phyloP scores from a whole-genome alignment of 1,140 invertebrate species.

The Acyrthosiphon pisum region DNA sequence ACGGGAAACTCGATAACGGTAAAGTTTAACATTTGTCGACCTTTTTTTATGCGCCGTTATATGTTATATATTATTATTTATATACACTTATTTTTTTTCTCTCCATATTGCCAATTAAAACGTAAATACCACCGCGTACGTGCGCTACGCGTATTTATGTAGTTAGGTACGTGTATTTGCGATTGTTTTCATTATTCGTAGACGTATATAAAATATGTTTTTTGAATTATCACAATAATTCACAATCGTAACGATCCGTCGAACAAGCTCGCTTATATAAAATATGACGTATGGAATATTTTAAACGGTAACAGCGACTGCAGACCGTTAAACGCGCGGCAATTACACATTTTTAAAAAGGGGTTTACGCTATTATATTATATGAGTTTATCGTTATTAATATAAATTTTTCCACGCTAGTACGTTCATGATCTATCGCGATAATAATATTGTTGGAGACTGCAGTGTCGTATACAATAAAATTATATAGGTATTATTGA shows the following conservation, averaged over 20 bases:
- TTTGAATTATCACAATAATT: neutral
- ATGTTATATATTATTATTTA: neutral
- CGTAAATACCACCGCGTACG: neutral
- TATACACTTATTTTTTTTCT: neutral
- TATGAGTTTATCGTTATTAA: neutral
- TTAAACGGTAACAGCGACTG: neutral
- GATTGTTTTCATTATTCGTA: neutral
- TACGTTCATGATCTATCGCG: neutral
- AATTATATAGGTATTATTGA: too few species aligned
- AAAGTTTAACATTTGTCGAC: conserved; percentile 16
- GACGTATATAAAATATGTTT: neutral
- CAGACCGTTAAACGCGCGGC: neutral
- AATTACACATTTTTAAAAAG: neutral
- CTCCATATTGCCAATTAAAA: conserved; percentile 10
- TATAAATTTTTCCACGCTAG: neutral
- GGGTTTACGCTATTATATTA: neutral
- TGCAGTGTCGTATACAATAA: neutral
- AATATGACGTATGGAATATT: neutral
- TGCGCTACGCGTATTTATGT: neutral
- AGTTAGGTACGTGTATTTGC: neutral
- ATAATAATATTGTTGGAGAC: neutral
- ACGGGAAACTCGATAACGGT: conserved; percentile 27
- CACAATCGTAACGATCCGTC: neutral
- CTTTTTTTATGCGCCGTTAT: conserved; percentile 1
- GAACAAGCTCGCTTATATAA: neutral